A percentile compares a stretch with the other conserved stretches of the same genome.
Evolutionary conservation across 2,113 vertebrate genomes (phyloP).

Genomic region (Chionomys nivalis): DNA sequence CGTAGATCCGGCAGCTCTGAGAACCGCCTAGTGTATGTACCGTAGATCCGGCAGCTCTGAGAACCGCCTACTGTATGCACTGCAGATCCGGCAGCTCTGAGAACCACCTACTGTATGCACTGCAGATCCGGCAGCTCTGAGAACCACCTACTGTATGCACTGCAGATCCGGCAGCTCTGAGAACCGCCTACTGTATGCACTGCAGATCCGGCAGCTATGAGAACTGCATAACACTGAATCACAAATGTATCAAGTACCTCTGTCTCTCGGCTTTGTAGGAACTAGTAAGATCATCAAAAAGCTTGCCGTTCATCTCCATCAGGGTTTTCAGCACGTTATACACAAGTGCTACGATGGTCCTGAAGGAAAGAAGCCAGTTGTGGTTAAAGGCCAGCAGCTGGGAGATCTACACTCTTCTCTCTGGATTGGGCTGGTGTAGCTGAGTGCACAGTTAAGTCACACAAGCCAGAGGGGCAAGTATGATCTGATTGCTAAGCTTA

Average conservation of each 20-base stretch:
- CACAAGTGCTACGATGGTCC: constrained; percentile 97
- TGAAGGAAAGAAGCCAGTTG: constrained; percentile 74
- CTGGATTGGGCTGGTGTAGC: not conserved
- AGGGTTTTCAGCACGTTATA: constrained; percentile 98
- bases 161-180: no score
- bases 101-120: not conserved
- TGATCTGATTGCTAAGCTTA: not conserved
- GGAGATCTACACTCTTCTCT: not conserved
- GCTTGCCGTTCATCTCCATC: constrained; percentile 98
- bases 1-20: no score
- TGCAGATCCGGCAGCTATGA: not conserved
- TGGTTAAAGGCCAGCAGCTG: not conserved
- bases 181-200: no score
- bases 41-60: no score
- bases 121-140: no score
- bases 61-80: no score
- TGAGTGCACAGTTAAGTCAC: not conserved
- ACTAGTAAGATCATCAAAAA: constrained; percentile 96
- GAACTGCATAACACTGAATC: not conserved
- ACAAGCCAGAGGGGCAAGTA: not conserved
- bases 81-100: no score
- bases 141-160: no score
- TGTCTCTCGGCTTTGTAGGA: constrained; percentile 97
- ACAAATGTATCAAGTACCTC: constrained; percentile 84
- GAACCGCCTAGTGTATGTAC: no score